A percentile compares a stretch with the other conserved stretches of the same genome.
These are phyloP conservation scores for Oligia strigilis DNA, from an alignment of 2,888 invertebrate genomes.

Conservation along the genomic window DNA sequence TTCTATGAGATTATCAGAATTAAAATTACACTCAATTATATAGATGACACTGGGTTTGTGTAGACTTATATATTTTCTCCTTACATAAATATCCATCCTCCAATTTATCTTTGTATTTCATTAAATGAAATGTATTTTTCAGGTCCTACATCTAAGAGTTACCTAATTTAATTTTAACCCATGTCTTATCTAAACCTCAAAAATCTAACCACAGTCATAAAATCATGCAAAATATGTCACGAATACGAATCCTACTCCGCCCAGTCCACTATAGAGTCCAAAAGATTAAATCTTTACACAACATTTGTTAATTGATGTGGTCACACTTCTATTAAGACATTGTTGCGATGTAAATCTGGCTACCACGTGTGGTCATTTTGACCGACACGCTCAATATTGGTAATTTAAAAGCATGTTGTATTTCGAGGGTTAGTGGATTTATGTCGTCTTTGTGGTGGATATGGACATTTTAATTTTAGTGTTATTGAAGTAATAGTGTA, in stretches of 20 bases:
- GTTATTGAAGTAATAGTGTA: constrained; percentile 2
- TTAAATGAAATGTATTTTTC: not conserved
- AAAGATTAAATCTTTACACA: constrained; percentile 74
- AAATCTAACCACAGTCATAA: constrained; percentile 5
- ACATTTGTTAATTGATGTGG: constrained; percentile 75
- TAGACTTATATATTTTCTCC: not conserved
- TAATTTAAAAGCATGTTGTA: constrained; percentile 70
- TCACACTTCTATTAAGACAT: constrained; percentile 73
- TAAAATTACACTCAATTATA: not conserved
- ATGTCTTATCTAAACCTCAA: not conserved
- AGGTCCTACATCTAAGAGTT: not conserved
- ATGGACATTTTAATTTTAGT: constrained; percentile 39
- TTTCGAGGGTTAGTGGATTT: constrained; percentile 70
- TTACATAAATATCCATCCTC: not conserved
- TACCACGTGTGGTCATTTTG: constrained; percentile 81
- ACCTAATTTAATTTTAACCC: not conserved
- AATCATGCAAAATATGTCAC: constrained; percentile 60
- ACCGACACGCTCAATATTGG: constrained; percentile 74
- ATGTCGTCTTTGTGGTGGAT: constrained; percentile 33
- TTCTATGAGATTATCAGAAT: not conserved
- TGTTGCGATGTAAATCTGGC: constrained; percentile 74
- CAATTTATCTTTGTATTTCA: not conserved
- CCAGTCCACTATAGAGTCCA: constrained; percentile 48
- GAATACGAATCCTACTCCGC: constrained; percentile 42
- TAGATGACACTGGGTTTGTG: not conserved